phyloP scores from a whole-genome alignment of 2,797 vertebrate genomes.

The Lateolabrax maculatus region DNA sequence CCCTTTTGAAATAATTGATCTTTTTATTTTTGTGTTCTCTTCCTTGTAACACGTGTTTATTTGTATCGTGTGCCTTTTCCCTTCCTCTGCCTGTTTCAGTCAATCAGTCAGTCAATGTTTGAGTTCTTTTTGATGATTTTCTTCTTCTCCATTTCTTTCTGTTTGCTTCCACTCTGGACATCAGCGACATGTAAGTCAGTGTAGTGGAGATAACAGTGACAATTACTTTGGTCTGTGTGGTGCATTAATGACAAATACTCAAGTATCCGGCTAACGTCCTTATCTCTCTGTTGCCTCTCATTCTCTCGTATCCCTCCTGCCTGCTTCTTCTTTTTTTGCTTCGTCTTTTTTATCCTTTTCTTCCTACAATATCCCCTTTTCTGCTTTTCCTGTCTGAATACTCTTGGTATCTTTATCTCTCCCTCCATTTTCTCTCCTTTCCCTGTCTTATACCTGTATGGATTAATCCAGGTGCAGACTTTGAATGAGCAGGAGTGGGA shows the following conservation, averaged over 20 bases:
- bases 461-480: slow-evolving; percentile 91
- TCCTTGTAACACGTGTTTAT: not conserved
- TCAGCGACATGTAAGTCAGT: slow-evolving; percentile 82
- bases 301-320: not conserved
- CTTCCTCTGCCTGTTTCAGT: slow-evolving; percentile 17
- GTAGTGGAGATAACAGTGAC: slow-evolving; percentile 24
- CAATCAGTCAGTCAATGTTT: no score
- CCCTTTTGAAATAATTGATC: not conserved
- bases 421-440: not conserved
- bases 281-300: not conserved
- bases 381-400: not conserved
- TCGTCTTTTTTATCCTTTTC: no score
- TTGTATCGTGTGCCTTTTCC: not conserved
- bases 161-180: slow-evolving; percentile 73
- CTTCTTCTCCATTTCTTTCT: slow-evolving; percentile 67
- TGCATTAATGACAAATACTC: not conserved
- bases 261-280: slow-evolving; percentile 1
- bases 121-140: slow-evolving; percentile 57
- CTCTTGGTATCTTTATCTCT: not conserved
- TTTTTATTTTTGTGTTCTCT: not conserved
- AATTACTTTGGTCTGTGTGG: slow-evolving; percentile 23
- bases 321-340: not conserved
- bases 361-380: not conserved
- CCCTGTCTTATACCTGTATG: slow-evolving; percentile 12
- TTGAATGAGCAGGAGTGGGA: slow-evolving; percentile 99